These are phyloP conservation scores for Crotalus tigris DNA, from an alignment of 2,113 vertebrate species.

Conservation along the genomic window DNA sequence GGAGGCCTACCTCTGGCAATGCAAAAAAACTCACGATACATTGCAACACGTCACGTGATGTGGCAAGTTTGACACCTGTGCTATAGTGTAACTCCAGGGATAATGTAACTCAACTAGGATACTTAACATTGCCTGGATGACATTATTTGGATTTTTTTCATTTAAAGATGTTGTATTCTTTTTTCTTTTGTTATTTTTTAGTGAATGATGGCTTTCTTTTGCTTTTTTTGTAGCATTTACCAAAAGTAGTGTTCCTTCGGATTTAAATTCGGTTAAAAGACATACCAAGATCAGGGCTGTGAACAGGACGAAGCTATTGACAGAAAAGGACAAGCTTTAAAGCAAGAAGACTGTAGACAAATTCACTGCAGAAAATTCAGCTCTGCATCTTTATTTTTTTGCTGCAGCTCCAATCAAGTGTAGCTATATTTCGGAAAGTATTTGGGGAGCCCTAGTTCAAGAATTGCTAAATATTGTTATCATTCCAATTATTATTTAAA, in stretches of 20 bases:
- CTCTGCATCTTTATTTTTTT: constrained; percentile 22
- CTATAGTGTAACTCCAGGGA: background rate
- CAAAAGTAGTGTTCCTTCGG: constrained; percentile 41
- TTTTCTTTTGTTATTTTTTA: background rate
- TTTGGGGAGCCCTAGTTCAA: constrained; percentile 16
- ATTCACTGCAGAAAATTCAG: constrained; percentile 44
- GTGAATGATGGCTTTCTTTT: background rate
- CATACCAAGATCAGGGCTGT: constrained; percentile 18
- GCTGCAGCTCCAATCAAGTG: constrained; percentile 16
- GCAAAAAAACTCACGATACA: too few species aligned
- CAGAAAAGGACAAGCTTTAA: constrained; percentile 52
- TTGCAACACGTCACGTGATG: too few species aligned
- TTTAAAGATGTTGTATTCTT: background rate
- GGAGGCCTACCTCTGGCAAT: too few species aligned
- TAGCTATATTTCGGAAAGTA: constrained; percentile 10
- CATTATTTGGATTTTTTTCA: background rate
- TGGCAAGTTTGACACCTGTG: too few species aligned
- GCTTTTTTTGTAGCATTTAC: constrained; percentile 32
- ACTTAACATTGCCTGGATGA: background rate
- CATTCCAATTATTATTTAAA: background rate
- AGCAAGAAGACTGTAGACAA: background rate
- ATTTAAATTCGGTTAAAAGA: constrained; percentile 34
- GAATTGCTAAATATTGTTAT: constrained; percentile 36
- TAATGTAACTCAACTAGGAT: background rate
- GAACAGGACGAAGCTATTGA: constrained; percentile 46